phyloP scores from a whole-genome alignment of 2,113 vertebrate species.

The Ptychochromis oligacanthus region DNA sequence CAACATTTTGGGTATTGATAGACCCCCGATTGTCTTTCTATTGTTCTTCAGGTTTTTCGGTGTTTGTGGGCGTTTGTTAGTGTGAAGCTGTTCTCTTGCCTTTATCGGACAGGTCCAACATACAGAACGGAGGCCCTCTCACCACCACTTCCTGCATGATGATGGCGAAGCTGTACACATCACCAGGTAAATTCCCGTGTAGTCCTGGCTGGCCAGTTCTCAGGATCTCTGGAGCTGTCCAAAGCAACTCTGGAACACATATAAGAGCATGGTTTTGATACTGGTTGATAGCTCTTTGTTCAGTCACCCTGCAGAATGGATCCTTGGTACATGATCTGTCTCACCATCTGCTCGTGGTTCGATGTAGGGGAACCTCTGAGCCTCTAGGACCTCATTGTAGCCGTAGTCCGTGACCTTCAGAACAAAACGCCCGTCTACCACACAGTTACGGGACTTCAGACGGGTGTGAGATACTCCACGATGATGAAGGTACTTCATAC shows the following conservation, averaged over 20 bases:
- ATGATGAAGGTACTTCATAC: slow-evolving; percentile 84
- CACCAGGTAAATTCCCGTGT: slow-evolving; percentile 66
- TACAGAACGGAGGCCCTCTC: slow-evolving; percentile 80
- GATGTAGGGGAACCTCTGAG: slow-evolving; percentile 69
- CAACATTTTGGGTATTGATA: background rate
- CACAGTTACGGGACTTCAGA: slow-evolving; percentile 83
- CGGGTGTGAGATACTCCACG: slow-evolving; percentile 73
- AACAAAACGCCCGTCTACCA: slow-evolving; percentile 83
- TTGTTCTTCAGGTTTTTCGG: background rate
- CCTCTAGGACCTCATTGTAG: slow-evolving; percentile 77
- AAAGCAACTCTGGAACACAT: slow-evolving; percentile 72
- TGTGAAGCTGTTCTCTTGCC: slow-evolving; percentile 48
- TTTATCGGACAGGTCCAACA: slow-evolving; percentile 75
- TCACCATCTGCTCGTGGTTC: slow-evolving; percentile 74
- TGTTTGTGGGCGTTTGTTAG: background rate
- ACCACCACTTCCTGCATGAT: slow-evolving; percentile 84
- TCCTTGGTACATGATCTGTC: background rate
- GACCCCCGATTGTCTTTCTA: too few species aligned
- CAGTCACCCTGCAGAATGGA: background rate
- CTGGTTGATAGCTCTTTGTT: background rate
- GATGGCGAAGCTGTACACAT: slow-evolving; percentile 84
- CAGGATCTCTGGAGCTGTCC: slow-evolving; percentile 84
- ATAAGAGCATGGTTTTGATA: background rate
- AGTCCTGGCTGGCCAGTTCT: slow-evolving; percentile 65
- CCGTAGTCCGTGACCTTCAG: slow-evolving; percentile 82